phyloP scores from a whole-genome alignment of 2,797 vertebrate genomes.

The Peromyscus melanophrys region DNA sequence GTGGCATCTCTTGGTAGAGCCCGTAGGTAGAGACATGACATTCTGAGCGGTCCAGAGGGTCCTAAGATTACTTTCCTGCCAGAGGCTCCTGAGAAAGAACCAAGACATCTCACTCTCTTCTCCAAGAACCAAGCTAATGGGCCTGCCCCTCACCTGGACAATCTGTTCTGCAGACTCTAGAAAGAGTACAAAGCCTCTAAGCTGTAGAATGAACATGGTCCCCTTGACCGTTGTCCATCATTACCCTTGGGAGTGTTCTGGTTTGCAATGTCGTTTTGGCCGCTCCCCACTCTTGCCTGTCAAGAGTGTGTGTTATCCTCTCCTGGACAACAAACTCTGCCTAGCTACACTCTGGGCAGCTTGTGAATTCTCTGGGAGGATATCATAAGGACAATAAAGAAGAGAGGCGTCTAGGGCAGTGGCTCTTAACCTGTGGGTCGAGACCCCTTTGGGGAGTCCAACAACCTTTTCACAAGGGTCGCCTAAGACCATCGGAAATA shows the following conservation, averaged over 20 bases:
- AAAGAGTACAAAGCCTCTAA: not conserved
- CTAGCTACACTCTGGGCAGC: not conserved
- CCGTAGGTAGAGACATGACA: not conserved
- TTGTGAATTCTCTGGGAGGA: not conserved
- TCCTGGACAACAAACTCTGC: not conserved
- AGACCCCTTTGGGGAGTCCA: not conserved
- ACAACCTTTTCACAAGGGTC: not conserved
- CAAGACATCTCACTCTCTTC: not conserved
- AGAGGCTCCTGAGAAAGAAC: not conserved
- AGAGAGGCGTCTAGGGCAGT: not conserved
- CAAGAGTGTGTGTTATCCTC: not conserved
- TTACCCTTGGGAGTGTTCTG: not conserved
- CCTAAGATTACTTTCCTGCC: not conserved
- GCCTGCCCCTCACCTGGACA: not conserved
- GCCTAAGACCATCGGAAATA: not conserved
- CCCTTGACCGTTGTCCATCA: not conserved
- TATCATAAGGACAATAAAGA: not conserved
- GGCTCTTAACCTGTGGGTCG: not conserved
- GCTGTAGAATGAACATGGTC: not conserved
- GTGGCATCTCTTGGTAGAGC: not conserved
- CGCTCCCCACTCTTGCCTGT: not conserved
- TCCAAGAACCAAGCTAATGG: not conserved
- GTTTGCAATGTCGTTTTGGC: not conserved
- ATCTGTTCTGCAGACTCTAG: not conserved
- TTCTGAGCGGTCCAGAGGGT: not conserved